Conservation (phyloP, 2,888 invertebrate species). For the Drosophila kambysellisi region DNA sequence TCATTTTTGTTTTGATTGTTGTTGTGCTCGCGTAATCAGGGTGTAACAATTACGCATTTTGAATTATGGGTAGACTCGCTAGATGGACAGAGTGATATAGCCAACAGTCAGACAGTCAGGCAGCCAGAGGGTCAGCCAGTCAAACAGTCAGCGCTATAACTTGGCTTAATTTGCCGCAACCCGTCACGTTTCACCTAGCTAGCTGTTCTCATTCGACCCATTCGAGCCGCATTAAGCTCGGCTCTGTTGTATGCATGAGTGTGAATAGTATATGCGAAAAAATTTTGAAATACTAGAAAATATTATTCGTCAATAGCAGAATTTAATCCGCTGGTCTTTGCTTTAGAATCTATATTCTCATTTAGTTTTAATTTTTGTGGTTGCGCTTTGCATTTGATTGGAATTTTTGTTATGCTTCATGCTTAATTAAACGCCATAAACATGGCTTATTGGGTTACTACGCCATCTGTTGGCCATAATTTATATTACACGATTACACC, state of each 20-base stretch:
- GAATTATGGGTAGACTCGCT: slow-evolving; percentile 53
- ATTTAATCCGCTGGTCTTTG: slow-evolving; percentile 37
- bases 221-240: slow-evolving; percentile 9
- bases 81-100: slow-evolving; percentile 36
- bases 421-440: slow-evolving; percentile 65
- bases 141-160: slow-evolving; percentile 8
- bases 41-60: slow-evolving; percentile 84
- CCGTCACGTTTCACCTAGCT: slow-evolving; percentile 65
- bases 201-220: slow-evolving; percentile 52
- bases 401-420: slow-evolving; percentile 47
- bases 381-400: slow-evolving; percentile 59
- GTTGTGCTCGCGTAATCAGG: slow-evolving; percentile 81
- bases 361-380: slow-evolving; percentile 60
- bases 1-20: slow-evolving; percentile 19
- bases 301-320: slow-evolving; percentile 26
- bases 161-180: slow-evolving; percentile 56
- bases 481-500: slow-evolving; percentile 33
- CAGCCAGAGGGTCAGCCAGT: not conserved
- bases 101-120: slow-evolving; percentile 8
- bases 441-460: slow-evolving; percentile 26
- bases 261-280: slow-evolving; percentile 45
- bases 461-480: slow-evolving; percentile 49
- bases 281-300: slow-evolving; percentile 61
- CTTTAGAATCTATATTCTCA: slow-evolving; percentile 46
- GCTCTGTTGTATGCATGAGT: not conserved